Evolutionary conservation across 2,888 invertebrate genomes (phyloP).

Genomic region (Oscheius onirici): DNA sequence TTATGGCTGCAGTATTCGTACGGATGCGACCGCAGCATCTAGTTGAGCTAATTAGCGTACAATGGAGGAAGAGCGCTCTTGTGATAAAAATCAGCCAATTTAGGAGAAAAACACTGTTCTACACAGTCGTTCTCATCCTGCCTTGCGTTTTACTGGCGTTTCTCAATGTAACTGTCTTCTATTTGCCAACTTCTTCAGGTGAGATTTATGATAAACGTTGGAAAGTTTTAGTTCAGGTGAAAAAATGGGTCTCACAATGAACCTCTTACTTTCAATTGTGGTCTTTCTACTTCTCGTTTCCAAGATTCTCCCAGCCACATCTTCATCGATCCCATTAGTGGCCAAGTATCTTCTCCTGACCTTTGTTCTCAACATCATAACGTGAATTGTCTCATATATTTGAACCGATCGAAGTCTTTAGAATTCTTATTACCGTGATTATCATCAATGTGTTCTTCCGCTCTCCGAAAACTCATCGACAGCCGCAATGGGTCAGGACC

Average conservation of each 20-base stretch:
- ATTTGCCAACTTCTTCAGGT: conserved; percentile 96
- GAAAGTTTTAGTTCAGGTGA: conserved; percentile 72
- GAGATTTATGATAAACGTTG: conserved; percentile 75
- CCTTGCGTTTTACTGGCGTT: conserved; percentile 99
- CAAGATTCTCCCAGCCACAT: conserved; percentile 98
- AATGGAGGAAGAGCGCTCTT: too few relatives aligned
- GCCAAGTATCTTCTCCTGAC: conserved; percentile 99
- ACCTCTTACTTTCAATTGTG: conserved; percentile 97
- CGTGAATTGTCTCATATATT: conserved; percentile 71
- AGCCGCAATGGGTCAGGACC: conserved; percentile 94
- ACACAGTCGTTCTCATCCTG: conserved; percentile 97
- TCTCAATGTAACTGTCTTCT: conserved; percentile 97
- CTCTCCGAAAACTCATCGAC: conserved; percentile 93
- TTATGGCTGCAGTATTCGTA: too few relatives aligned
- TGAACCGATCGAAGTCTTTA: too few relatives aligned
- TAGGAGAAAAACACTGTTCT: conserved; percentile 95
- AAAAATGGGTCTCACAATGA: conserved; percentile 80
- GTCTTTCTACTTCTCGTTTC: conserved; percentile 98
- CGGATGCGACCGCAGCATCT: too few relatives aligned
- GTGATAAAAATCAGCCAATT: too few relatives aligned
- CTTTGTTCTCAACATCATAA: conserved; percentile 99
- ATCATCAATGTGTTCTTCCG: conserved; percentile 99
- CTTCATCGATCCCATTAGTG: conserved; percentile 86
- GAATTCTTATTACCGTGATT: conserved; percentile 94
- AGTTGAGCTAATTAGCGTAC: too few relatives aligned